Evolutionary conservation across 2,888 invertebrate species (phyloP).

Genomic region (Bedellia somnulentella): DNA sequence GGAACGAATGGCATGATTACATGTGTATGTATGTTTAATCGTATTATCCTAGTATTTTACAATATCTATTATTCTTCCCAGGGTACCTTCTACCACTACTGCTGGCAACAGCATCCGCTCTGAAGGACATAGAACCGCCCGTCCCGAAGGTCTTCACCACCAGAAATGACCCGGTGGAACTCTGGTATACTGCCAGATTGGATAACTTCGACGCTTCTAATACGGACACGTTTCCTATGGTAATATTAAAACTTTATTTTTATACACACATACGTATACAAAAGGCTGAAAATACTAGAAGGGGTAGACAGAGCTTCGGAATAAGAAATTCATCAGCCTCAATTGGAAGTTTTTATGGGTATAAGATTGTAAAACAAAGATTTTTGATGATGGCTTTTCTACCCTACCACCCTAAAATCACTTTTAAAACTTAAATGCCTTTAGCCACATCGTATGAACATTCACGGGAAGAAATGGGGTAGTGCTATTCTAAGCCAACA

Average conservation of each 20-base stretch:
- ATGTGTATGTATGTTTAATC: too few relatives aligned
- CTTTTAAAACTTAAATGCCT: too few relatives aligned
- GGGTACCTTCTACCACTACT: constrained; percentile 19
- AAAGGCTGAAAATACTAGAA: neutral
- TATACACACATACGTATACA: neutral
- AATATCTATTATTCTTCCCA: constrained; percentile 13
- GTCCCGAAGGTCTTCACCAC: constrained; percentile 12
- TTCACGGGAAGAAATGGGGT: too few relatives aligned
- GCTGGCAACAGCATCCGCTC: constrained; percentile 14
- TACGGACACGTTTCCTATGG: constrained; percentile 54
- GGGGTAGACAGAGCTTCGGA: too few relatives aligned
- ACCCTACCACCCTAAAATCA: too few relatives aligned
- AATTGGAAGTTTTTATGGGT: neutral
- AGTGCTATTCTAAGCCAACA: too few relatives aligned
- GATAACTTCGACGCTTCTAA: constrained; percentile 58
- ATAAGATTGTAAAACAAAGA: too few relatives aligned
- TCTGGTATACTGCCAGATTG: constrained; percentile 39
- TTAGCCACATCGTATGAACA: too few relatives aligned
- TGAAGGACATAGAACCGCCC: constrained; percentile 23
- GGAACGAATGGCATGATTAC: too few relatives aligned
- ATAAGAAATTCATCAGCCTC: neutral
- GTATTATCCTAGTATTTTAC: too few relatives aligned
- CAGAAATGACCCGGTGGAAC: constrained; percentile 15
- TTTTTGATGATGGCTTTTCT: too few relatives aligned
- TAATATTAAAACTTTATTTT: constrained; percentile 17